Conservation (phyloP, 2,888 invertebrate species). For the Dromius quadrimaculatus region DNA sequence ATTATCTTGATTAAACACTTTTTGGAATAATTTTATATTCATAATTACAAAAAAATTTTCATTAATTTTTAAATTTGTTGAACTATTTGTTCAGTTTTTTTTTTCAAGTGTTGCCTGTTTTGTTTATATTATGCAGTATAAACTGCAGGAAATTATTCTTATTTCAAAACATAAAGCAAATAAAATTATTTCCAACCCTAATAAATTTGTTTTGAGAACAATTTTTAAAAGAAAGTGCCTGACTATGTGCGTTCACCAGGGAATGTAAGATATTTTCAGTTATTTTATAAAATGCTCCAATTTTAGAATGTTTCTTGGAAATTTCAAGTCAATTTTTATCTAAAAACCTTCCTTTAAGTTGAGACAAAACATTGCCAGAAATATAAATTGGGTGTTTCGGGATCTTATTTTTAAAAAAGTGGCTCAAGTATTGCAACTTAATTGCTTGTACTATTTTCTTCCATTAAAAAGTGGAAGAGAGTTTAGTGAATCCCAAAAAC, state of each 20-base stretch:
- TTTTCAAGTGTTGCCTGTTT: conserved; percentile 6
- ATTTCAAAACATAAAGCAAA: conserved; percentile 22
- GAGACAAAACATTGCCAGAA: neutral
- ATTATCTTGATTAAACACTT: neutral
- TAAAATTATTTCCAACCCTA: neutral
- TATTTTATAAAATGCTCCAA: conserved; percentile 20
- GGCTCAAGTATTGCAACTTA: neutral
- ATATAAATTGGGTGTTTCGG: neutral
- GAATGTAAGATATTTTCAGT: conserved; percentile 22
- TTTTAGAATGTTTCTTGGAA: too few species aligned
- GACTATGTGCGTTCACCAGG: conserved; percentile 2
- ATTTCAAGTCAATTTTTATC: too few species aligned
- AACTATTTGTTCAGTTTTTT: neutral
- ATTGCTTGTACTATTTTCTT: neutral
- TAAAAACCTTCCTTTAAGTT: neutral
- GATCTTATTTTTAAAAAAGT: neutral
- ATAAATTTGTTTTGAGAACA: conserved; percentile 25
- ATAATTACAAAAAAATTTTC: neutral
- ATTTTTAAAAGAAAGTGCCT: conserved; percentile 35
- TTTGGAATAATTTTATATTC: conserved; percentile 5
- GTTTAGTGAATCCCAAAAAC: conserved; percentile 2
- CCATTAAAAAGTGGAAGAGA: conserved; percentile 7
- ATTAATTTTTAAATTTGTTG: neutral
- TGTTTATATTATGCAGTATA: conserved; percentile 40
- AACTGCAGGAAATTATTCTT: conserved; percentile 31